phyloP scores from a whole-genome alignment of 2,797 vertebrate species.

The Mastacembelus armatus region DNA sequence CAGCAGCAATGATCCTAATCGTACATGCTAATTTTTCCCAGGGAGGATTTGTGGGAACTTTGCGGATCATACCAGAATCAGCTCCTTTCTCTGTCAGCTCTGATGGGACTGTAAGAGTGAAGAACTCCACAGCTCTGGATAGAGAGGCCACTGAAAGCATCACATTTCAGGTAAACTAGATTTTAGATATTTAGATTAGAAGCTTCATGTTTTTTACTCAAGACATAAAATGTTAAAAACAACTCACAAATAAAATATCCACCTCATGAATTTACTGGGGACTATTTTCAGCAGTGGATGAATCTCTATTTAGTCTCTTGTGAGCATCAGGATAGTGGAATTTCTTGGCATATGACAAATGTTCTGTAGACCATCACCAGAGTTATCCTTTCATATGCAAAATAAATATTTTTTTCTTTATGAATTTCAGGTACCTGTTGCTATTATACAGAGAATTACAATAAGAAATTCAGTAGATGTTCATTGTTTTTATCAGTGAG shows the following conservation, averaged over 20 bases:
- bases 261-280: too few species aligned
- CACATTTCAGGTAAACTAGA: constrained; percentile 77
- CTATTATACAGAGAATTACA: too few species aligned
- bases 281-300: too few species aligned
- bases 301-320: too few species aligned
- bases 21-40: constrained; percentile 38
- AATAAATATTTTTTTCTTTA: background rate
- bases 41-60: constrained; percentile 83
- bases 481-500: background rate
- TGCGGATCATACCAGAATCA: constrained; percentile 72
- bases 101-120: constrained; percentile 79
- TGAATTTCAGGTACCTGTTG: too few species aligned
- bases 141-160: constrained; percentile 73
- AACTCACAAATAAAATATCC: too few species aligned
- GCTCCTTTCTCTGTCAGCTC: constrained; percentile 77
- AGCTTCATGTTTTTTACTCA: too few species aligned
- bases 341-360: too few species aligned
- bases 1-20: too few species aligned
- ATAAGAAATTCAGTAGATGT: too few species aligned
- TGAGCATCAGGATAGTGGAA: too few species aligned
- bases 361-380: background rate
- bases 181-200: background rate
- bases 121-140: constrained; percentile 74
- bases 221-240: too few species aligned
- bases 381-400: background rate